Evolutionary conservation across 2,113 vertebrate genomes (phyloP).

Genomic region (Dicrurus megarhynchus): DNA sequence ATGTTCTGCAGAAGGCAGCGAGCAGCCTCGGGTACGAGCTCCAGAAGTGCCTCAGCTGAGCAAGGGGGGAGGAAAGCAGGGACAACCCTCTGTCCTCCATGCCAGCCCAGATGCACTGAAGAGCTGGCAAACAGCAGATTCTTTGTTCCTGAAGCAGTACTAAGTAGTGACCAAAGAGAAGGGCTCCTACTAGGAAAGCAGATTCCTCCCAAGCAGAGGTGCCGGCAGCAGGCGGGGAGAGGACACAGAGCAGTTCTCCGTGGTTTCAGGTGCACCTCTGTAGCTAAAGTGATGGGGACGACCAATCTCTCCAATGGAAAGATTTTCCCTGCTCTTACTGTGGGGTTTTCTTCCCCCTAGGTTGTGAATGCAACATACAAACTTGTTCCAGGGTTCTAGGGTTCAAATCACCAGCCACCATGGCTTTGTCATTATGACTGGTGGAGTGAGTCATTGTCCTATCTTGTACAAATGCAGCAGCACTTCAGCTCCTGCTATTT

Average conservation of each 20-base stretch:
- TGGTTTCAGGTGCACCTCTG: not conserved
- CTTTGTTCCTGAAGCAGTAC: not conserved
- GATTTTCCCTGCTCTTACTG: not conserved
- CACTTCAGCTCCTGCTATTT: not conserved
- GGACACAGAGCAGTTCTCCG: not conserved
- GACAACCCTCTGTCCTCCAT: not conserved
- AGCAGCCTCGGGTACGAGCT: not conserved
- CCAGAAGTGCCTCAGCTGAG: not conserved
- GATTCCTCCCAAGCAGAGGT: not conserved
- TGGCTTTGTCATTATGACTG: not conserved
- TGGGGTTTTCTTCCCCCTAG: not conserved
- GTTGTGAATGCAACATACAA: not conserved
- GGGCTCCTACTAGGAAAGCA: not conserved
- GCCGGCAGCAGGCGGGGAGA: not conserved
- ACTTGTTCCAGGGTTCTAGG: rapidly evolving
- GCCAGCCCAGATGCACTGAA: not conserved
- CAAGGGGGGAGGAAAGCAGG: not conserved
- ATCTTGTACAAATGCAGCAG: not conserved
- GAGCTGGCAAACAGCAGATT: not conserved
- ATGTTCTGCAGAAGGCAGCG: not conserved
- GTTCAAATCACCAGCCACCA: not conserved
- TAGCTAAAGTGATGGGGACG: not conserved
- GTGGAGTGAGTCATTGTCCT: not conserved
- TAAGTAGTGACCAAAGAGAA: not conserved
- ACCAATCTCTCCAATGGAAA: not conserved